Evolutionary conservation across 2,888 invertebrate species (phyloP).

Genomic region (Punctoribates punctum): DNA sequence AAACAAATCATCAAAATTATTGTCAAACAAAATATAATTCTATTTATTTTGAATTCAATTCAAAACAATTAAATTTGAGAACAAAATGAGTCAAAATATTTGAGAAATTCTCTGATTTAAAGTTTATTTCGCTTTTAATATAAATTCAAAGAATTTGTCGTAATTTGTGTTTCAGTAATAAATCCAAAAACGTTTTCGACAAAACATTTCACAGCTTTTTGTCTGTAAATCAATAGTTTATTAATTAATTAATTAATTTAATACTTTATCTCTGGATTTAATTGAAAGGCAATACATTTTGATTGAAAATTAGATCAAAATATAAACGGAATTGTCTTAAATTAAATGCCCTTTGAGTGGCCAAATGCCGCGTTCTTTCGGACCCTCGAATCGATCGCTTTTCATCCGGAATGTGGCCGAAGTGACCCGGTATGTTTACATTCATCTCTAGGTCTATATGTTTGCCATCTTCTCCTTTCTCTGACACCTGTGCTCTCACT

Average conservation of each 20-base stretch:
- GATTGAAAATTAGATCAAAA: not conserved
- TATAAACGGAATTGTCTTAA: not conserved
- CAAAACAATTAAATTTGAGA: not conserved
- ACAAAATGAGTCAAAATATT: too few relatives aligned
- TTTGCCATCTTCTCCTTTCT: not conserved
- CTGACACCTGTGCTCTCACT: not conserved
- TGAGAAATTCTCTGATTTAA: too few relatives aligned
- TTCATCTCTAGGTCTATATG: not conserved
- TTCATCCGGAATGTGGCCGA: slow-evolving; percentile 31
- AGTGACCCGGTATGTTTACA: not conserved
- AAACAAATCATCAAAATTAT: too few relatives aligned
- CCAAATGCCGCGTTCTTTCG: slow-evolving; percentile 21
- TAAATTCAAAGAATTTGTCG: not conserved
- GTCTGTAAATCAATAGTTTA: not conserved
- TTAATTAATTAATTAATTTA: not conserved
- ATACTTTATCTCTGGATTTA: not conserved
- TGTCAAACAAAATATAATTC: not conserved
- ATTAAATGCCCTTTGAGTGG: not conserved
- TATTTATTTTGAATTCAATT: not conserved
- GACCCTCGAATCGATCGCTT: slow-evolving; percentile 9
- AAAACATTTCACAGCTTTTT: slow-evolving; percentile 6
- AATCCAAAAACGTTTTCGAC: not conserved
- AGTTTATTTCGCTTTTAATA: too few relatives aligned
- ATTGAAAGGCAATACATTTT: not conserved
- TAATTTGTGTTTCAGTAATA: not conserved